phyloP scores from a whole-genome alignment of 2,113 vertebrate species.

The Siniperca chuatsi region DNA sequence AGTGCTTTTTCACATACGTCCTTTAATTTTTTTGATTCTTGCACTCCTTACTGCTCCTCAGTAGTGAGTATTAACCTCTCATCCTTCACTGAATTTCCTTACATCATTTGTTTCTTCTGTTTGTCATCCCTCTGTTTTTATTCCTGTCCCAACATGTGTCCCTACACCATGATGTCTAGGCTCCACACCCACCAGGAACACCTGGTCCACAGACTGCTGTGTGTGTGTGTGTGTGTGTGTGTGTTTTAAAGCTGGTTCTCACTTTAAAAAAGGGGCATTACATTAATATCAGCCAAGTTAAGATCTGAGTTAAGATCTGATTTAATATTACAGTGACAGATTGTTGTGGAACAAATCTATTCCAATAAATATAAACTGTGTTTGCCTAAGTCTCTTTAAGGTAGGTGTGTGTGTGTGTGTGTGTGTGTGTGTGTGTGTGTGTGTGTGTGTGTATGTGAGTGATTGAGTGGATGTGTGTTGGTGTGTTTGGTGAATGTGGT shows the following conservation, averaged over 20 bases:
- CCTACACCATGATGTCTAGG: slow-evolving; percentile 8
- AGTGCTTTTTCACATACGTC: neutral
- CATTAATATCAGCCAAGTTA: neutral
- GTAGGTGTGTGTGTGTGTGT: no score
- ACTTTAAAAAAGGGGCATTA: neutral
- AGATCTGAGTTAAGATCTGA: neutral
- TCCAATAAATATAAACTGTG: neutral
- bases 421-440: neutral
- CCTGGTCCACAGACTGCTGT: slow-evolving; percentile 31
- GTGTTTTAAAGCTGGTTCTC: neutral
- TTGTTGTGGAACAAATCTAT: neutral
- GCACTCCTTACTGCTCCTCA: neutral
- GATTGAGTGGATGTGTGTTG: neutral
- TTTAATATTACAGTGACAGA: neutral
- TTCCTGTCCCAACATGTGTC: slow-evolving; percentile 48
- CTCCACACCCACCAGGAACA: slow-evolving; percentile 39
- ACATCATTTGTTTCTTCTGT: slow-evolving; percentile 12
- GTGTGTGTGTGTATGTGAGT: neutral
- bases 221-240: slow-evolving; percentile 19
- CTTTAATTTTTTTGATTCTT: neutral
- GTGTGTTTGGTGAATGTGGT: slow-evolving; percentile 28
- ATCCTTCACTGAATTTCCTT: neutral
- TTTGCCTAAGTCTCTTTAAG: neutral
- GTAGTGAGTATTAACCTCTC: neutral
- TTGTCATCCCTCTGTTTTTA: slow-evolving; percentile 18